Evolutionary conservation across 2,888 invertebrate genomes (phyloP).

Genomic region (Euspilapteryx auroguttella): DNA sequence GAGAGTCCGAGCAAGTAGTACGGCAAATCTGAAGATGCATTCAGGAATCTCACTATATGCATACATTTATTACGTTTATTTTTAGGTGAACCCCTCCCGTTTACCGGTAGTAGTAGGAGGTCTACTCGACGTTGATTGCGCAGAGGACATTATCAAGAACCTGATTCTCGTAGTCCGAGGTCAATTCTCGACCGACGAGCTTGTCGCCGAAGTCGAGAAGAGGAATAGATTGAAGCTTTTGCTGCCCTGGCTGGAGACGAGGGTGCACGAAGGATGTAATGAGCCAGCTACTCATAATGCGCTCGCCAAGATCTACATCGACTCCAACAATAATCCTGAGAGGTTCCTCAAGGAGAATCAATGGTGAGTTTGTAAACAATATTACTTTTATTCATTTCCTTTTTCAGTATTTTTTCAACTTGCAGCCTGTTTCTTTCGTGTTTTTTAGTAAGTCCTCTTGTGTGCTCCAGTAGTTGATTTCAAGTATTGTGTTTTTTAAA

Average conservation of each 20-base stretch:
- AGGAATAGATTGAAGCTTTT: conserved; percentile 87
- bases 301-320: conserved; percentile 98
- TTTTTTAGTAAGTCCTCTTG: too few species aligned
- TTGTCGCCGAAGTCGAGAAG: conserved; percentile 96
- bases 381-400: too few species aligned
- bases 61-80: too few species aligned
- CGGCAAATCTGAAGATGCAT: too few species aligned
- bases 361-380: conserved; percentile 55
- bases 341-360: conserved; percentile 86
- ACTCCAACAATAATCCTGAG: conserved; percentile 99
- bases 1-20: too few species aligned
- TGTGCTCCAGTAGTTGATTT: too few species aligned
- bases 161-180: conserved; percentile 96
- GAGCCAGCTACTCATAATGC: conserved; percentile 99
- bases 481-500: too few species aligned
- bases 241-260: conserved; percentile 95
- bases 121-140: conserved; percentile 95
- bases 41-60: too few species aligned
- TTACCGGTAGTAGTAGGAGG: conserved; percentile 98
- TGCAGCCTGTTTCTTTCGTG: too few species aligned
- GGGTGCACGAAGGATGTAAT: conserved; percentile 95
- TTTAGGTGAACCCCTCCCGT: conserved; percentile 92
- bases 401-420: too few species aligned
- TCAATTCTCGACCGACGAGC: conserved; percentile 98
- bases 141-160: conserved; percentile 99